phyloP scores from a whole-genome alignment of 2,888 invertebrate species.

The Catonia carolina region DNA sequence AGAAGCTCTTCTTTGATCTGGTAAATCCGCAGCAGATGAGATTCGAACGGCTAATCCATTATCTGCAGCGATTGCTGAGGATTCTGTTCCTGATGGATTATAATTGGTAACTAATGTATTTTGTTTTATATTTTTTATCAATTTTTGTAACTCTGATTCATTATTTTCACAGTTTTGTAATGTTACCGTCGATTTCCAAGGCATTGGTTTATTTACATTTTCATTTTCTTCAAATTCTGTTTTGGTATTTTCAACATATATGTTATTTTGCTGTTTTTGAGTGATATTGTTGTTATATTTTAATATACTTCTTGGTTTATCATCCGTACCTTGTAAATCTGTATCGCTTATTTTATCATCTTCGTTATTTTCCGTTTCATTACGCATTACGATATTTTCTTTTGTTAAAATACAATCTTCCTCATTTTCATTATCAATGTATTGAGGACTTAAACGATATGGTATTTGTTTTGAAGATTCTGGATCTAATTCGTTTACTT shows the following conservation, averaged over 20 bases:
- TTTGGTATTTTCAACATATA: constrained; percentile 8
- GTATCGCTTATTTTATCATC: background rate
- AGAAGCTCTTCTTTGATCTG: constrained; percentile 33
- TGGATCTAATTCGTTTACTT: background rate
- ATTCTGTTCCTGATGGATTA: background rate
- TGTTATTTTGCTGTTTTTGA: constrained; percentile 14
- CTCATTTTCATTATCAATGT: background rate
- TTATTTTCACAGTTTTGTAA: constrained; percentile 5
- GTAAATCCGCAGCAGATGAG: constrained; percentile 27
- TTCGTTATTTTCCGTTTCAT: background rate
- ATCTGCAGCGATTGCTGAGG: constrained; percentile 26
- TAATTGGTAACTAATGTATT: background rate
- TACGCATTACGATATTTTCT: background rate
- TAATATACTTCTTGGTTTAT: constrained; percentile 28
- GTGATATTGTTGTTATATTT: constrained; percentile 23
- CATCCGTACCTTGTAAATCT: constrained; percentile 9
- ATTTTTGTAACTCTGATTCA: constrained; percentile 41
- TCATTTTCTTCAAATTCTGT: constrained; percentile 11
- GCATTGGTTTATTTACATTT: background rate
- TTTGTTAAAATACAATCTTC: background rate
- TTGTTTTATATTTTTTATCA: constrained; percentile 37
- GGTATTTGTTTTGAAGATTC: constrained; percentile 11
- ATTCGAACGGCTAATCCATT: constrained; percentile 32
- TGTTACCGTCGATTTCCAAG: background rate
- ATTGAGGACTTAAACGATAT: background rate